phyloP scores from a whole-genome alignment of 2,113 vertebrate species.

The Macquaria australasica region DNA sequence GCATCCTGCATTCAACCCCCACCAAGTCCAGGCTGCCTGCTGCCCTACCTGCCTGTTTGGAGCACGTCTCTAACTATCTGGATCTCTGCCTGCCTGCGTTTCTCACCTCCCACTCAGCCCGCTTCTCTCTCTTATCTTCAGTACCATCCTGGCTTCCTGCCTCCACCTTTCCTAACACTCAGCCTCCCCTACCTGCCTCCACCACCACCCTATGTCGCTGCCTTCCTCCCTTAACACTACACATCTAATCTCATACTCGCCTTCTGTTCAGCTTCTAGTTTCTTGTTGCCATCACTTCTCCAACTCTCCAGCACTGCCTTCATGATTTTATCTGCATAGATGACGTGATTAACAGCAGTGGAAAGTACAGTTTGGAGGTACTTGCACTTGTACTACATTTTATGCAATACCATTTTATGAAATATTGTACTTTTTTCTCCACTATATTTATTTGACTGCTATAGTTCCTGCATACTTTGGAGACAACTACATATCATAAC shows the following conservation, averaged over 20 bases:
- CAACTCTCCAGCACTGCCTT: not conserved
- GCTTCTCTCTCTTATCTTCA: conserved; percentile 49
- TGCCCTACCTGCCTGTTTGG: conserved; percentile 57
- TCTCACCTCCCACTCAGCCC: conserved; percentile 55
- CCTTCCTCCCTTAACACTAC: conserved; percentile 10
- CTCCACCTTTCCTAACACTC: conserved; percentile 35
- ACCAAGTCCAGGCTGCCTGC: conserved; percentile 36
- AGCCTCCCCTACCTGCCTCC: conserved; percentile 42
- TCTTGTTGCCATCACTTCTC: conserved; percentile 15
- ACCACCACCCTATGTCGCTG: conserved; percentile 19
- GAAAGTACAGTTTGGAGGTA: not conserved
- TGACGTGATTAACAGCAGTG: not conserved
- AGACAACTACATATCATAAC: not conserved
- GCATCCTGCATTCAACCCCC: conserved; percentile 26
- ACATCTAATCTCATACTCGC: conserved; percentile 27
- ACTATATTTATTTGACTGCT: not conserved
- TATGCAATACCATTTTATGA: not conserved
- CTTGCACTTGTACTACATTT: not conserved
- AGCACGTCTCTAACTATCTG: conserved; percentile 54
- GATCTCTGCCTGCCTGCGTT: conserved; percentile 57
- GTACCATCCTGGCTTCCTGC: conserved; percentile 61
- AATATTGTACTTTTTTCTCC: not conserved
- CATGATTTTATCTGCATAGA: conserved; percentile 83
- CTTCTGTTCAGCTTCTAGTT: conserved; percentile 43
- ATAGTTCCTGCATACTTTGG: not conserved